phyloP scores from a whole-genome alignment of 1,140 invertebrate genomes.

The Eueides isabella region DNA sequence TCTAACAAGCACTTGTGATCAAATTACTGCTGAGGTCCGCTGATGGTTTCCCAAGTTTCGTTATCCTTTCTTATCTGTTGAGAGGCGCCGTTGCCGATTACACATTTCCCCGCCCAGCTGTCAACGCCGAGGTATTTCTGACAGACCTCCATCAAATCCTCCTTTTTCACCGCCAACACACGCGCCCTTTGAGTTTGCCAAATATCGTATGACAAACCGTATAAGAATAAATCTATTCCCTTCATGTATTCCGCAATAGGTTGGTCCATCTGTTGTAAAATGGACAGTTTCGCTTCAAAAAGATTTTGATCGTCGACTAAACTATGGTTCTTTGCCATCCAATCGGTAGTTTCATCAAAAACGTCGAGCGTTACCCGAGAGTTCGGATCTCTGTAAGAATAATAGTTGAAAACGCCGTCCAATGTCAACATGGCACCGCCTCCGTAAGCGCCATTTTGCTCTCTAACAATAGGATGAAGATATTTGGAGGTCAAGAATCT shows the following conservation, averaged over 20 bases:
- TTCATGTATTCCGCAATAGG: conserved; percentile 91
- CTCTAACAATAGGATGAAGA: conserved; percentile 92
- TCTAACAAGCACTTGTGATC: not conserved
- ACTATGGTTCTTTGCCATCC: conserved; percentile 84
- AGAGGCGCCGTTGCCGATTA: conserved; percentile 88
- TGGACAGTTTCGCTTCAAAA: conserved; percentile 93
- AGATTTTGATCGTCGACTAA: conserved; percentile 85
- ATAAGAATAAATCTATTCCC: conserved; percentile 88
- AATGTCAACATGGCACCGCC: conserved; percentile 88
- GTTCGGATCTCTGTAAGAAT: conserved; percentile 94
- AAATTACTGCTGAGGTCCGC: conserved; percentile 66
- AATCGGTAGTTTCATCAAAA: conserved; percentile 90
- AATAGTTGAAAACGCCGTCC: conserved; percentile 90
- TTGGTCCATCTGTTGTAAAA: conserved; percentile 94
- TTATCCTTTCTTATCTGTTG: conserved; percentile 80
- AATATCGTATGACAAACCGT: conserved; percentile 89
- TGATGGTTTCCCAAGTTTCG: conserved; percentile 77
- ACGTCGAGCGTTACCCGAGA: conserved; percentile 89
- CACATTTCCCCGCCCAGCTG: conserved; percentile 84
- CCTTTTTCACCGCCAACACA: conserved; percentile 86
- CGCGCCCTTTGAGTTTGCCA: conserved; percentile 88
- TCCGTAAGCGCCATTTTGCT: conserved; percentile 97
- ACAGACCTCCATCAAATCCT: conserved; percentile 86
- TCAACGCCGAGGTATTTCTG: conserved; percentile 86
- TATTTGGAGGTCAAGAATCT: conserved; percentile 91